Percentiles rank a stretch among this genome's conserved stretches.
These are phyloP conservation scores for Caenorhabditis elegans DNA, from an alignment of 1,140 invertebrate species.

Conservation along the genomic window WBcel235 BX284605.5:5526501-5527000, in stretches of 20 bases:
- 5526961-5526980: conserved; percentile 39
- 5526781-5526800: conserved; percentile 3
- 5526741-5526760: no score
- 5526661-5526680: conserved; percentile 25
- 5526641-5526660: conserved; percentile 20
- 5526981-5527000: conserved; percentile 60
- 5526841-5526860: conserved; percentile 50
- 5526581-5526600: conserved; percentile 49
- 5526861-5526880: conserved; percentile 53
- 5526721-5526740: no score
- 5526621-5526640: no score
- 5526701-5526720: conserved; percentile 42
- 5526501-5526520: conserved; percentile 22
- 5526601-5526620: conserved; percentile 12
- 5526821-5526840: conserved; percentile 28
- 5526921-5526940: not conserved
- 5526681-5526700: conserved; percentile 4
- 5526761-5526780: not conserved
- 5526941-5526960: conserved; percentile 25
- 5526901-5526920: not conserved
- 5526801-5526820: conserved; percentile 46
- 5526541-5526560: conserved; percentile 61
- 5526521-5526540: conserved; percentile 49
- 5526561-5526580: conserved; percentile 56
- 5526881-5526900: conserved; percentile 38